Base-by-base conservation (phyloP, 2,888 invertebrate species). In the Drosophila flavopinicola region DNA sequence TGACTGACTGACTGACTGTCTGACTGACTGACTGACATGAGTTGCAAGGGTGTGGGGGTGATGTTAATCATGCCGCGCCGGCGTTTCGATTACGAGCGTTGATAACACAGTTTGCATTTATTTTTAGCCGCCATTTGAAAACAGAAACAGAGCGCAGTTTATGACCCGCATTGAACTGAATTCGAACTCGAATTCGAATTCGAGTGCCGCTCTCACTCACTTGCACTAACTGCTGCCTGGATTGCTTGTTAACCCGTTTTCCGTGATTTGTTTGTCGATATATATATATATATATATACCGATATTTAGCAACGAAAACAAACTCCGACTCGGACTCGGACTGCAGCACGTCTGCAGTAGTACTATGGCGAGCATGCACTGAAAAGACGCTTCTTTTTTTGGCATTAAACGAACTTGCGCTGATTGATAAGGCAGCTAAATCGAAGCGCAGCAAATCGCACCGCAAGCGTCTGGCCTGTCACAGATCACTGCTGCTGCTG, bases 341-440 rank as follows among this genome's bases (percentile, higher is more conserved):
- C 66, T 74, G 82, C 78, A 76, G 53, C 73, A 75, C 84, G 84
- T 78, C 78, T 87, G 76, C 79, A 75, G 70, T 61, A 74, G 58
- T 63, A 76, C 76, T 74, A 64, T 70, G 70, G 68, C 75, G 74
- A 82, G 47, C 57, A 65, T 85, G 76, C 82, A 86, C 87, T 86
- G 85, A 87, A 67, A 20, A 51, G 17, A 54, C 54, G 68, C 29
- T 58, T 64, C 54, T 69, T 41, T 57, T 87, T 87, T 86, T 86
- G 87, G 84, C 85, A 84, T 67, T 70, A 66, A 75, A 60, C 66
- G 68, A 78, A 78, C 70, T 75, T 72, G 63, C 66, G 63, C 70
- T 59, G 78, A 82, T 82, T 80, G 80, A 82, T 82, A 82, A 85
- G 82, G 60, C 75, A 77, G 63, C 70, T 54, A 73, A 75, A 76